phyloP scores from a whole-genome alignment of 2,888 invertebrate species.

The Pseudococcus viburni region DNA sequence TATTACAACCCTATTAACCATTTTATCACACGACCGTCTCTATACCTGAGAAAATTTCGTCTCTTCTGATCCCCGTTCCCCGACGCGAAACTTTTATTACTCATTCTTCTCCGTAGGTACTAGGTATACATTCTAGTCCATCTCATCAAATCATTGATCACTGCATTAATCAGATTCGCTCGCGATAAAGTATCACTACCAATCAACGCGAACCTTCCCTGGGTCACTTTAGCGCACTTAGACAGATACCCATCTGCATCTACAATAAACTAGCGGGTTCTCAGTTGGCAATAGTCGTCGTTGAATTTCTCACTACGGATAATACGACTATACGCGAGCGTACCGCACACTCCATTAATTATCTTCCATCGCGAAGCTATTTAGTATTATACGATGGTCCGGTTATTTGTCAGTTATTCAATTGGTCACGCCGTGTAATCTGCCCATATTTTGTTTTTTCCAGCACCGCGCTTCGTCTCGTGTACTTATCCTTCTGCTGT shows the following conservation, averaged over 20 bases:
- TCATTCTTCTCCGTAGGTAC: neutral
- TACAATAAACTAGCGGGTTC: too few relatives aligned
- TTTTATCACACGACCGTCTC: neutral
- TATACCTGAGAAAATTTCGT: neutral
- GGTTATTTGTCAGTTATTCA: conserved; percentile 43
- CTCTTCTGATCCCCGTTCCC: neutral
- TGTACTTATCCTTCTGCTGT: neutral
- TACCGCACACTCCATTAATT: conserved; percentile 9
- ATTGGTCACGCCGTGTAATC: conserved; percentile 36
- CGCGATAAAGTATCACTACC: neutral
- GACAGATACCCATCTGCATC: too few relatives aligned
- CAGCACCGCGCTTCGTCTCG: neutral
- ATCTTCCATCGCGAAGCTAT: neutral
- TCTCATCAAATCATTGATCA: neutral
- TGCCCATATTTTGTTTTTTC: conserved; percentile 10
- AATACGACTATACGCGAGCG: too few relatives aligned
- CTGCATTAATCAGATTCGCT: neutral
- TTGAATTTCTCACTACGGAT: neutral
- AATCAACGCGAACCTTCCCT: neutral
- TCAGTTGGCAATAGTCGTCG: neutral
- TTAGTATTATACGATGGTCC: neutral
- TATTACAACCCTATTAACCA: neutral
- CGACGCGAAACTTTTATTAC: conserved; percentile 3
- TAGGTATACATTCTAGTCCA: neutral
- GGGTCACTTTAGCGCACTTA: too few relatives aligned